Base-by-base conservation (phyloP, 2,797 vertebrate species). In the Ara ararauna region DNA sequence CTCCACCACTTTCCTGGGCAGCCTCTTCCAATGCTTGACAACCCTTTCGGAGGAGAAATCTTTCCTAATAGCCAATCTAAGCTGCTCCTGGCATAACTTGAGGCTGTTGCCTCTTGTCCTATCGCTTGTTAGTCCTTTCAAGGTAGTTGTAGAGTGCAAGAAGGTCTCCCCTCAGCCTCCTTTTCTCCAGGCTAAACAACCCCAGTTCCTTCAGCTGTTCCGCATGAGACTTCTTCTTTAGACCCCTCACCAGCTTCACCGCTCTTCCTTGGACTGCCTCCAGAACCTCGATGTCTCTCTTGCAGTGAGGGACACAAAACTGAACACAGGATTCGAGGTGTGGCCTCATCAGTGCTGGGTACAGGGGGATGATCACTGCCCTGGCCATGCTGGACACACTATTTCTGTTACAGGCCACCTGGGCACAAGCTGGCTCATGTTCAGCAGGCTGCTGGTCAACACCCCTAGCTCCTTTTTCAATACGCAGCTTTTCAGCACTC, bases 361-460 rank as follows among this genome's bases (percentile, higher is more conserved):
- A 3, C n/a, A 45, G 2, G 0, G 18, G 16, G 13, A 12, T 4
- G 11, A 14, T 7, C 38, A 3, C 20, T n/a, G 5, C 17, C 13
- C 30, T 6, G 2, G 8, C 61, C 13, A 15, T 62, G 21, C 53
- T 84, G 38, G 47, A 16, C 42, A 24, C 20, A 3, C 27, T 19
- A 1, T 47, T 75, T 20, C 64, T 72, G 42, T 24, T 19, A 10
- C 30, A 83, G 5, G 5, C 23, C 16, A 24, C n/a, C 17, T 38
- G 47, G 47, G 23, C 47, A 47, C n/a, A 22, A 18, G 30, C 5
- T 27, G 34, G 26, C 13, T 58, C 13, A 4, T 7, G 9, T 42
- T 76, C n/a, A 48, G 15, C 2, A 6, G 10, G n/a, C 47, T 45
- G 42, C 14, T 3, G 11, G 21, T 20, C 13, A 72, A 42, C 15